Evolutionary conservation across 2,113 vertebrate genomes (phyloP).

Genomic region (Leptobrachium ailaonicum): DNA sequence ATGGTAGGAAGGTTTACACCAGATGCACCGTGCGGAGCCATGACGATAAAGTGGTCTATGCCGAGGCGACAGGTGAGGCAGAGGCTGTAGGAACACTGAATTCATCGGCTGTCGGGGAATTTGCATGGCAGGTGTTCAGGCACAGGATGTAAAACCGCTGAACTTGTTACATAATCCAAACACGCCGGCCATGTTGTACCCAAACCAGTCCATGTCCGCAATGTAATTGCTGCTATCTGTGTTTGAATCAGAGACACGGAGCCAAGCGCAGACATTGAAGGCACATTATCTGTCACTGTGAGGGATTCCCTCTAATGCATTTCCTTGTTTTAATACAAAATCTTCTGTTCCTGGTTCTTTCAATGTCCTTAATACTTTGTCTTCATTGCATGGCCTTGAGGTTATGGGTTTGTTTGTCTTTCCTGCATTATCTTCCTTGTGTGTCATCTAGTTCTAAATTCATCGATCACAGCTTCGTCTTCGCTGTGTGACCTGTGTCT

Average conservation of each 20-base stretch:
- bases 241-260: not conserved
- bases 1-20: conserved; percentile 57
- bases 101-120: too few species aligned
- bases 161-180: not conserved
- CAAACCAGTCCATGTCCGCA: not conserved
- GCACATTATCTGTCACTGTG: not conserved
- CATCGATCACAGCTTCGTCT: too few species aligned
- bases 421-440: too few species aligned
- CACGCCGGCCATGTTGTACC: not conserved
- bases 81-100: not conserved
- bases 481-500: too few species aligned
- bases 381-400: not conserved
- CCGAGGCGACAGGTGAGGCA: conserved; percentile 57
- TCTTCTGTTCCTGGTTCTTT: not conserved
- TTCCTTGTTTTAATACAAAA: not conserved
- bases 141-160: too few species aligned
- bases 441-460: too few species aligned
- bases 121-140: too few species aligned
- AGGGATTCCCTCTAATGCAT: not conserved
- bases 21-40: conserved; percentile 52
- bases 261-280: not conserved
- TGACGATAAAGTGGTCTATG: conserved; percentile 50
- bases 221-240: not conserved
- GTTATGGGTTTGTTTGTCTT: not conserved
- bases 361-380: not conserved